phyloP scores from a whole-genome alignment of 2,113 vertebrate species.

The Arothron firmamentum region DNA sequence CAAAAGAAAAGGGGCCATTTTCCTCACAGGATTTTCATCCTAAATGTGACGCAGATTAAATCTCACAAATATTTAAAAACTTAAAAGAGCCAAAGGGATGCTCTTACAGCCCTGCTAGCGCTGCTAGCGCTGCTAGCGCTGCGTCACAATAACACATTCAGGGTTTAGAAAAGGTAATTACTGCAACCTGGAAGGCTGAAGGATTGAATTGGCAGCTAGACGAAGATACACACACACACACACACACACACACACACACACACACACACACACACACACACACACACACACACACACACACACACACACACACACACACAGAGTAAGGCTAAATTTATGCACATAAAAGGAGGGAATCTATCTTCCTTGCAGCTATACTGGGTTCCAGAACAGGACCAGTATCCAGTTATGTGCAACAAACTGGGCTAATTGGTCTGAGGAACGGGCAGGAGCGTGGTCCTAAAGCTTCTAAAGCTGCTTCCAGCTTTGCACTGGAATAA shows the following conservation, averaged over 20 bases:
- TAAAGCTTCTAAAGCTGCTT: neutral
- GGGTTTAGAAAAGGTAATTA: constrained; percentile 41
- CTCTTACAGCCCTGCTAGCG: constrained; percentile 18
- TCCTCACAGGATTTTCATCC: neutral
- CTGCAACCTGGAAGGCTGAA: constrained; percentile 51
- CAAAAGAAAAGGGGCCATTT: no score
- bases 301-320: constrained; percentile 14
- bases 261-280: constrained; percentile 41
- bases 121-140: no score
- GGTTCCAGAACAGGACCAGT: constrained; percentile 34
- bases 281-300: constrained; percentile 40
- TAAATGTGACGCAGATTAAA: neutral
- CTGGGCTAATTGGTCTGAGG: constrained; percentile 48
- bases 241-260: constrained; percentile 42
- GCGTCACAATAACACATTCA: constrained; percentile 33
- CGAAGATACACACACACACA: constrained; percentile 40
- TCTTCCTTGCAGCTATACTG: constrained; percentile 54
- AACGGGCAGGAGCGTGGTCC: constrained; percentile 29
- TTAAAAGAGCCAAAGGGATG: constrained; percentile 41
- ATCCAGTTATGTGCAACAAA: constrained; percentile 48
- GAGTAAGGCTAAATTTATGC: constrained; percentile 40
- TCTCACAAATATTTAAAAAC: neutral
- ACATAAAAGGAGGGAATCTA: constrained; percentile 48
- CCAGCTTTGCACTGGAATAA: neutral
- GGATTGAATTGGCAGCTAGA: constrained; percentile 40